phyloP scores from a whole-genome alignment of 2,113 vertebrate species.

The Pterophyllum scalare region DNA sequence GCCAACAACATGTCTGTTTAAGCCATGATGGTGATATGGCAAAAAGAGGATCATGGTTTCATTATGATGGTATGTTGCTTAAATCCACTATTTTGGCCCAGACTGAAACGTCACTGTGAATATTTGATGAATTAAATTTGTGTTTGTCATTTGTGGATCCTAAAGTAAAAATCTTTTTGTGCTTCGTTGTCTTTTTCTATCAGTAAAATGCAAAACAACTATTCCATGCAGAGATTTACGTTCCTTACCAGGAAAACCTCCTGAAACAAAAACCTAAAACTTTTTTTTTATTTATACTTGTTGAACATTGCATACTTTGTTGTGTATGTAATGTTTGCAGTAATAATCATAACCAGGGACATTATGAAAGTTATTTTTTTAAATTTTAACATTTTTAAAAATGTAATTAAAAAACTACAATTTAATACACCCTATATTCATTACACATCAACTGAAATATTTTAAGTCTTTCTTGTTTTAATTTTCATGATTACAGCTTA shows the following conservation, averaged over 20 bases:
- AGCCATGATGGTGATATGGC: background rate
- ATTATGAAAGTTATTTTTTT: no score
- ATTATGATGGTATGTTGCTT: conserved; percentile 1
- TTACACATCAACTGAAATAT: no score
- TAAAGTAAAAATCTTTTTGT: background rate
- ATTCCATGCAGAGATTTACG: background rate
- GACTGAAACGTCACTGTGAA: background rate
- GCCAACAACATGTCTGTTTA: background rate
- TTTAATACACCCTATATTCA: no score
- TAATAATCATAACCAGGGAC: no score
- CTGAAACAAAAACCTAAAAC: background rate
- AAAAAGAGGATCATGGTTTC: background rate
- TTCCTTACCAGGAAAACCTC: background rate
- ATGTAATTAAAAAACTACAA: no score
- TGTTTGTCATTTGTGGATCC: background rate
- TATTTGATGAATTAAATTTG: background rate
- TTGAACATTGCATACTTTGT: no score
- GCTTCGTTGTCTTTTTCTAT: background rate
- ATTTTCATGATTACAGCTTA: no score
- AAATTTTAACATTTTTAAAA: no score
- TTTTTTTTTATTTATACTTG: no score
- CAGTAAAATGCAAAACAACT: background rate
- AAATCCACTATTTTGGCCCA: rapidly evolving
- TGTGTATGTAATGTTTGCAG: no score
- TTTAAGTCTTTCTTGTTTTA: no score